Percentiles rank a stretch among this genome's conserved stretches.
Conservation (phyloP, 2,797 vertebrate species). For the Hydrophis major region DNA sequence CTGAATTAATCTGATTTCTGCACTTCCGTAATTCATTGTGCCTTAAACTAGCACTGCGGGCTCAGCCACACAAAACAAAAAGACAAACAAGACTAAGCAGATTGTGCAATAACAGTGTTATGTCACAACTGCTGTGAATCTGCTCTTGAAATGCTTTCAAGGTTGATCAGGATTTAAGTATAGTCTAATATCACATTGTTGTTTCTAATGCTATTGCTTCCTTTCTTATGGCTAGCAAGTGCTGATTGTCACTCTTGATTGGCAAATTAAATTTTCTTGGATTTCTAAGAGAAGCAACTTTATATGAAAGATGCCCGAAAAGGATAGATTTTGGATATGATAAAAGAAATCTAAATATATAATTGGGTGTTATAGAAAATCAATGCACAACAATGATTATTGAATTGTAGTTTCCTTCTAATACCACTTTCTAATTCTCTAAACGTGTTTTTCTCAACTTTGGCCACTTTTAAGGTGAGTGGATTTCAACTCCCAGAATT, state of each 20-base stretch:
- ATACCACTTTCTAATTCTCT: background rate
- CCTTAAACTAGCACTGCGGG: background rate
- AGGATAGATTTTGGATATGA: background rate
- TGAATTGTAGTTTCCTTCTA: background rate
- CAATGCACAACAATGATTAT: background rate
- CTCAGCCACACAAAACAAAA: background rate
- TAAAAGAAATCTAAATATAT: background rate
- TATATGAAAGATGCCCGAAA: background rate
- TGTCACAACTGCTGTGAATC: background rate
- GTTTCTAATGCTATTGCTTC: background rate
- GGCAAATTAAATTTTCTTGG: background rate
- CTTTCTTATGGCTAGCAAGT: too few species aligned
- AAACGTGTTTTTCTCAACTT: background rate
- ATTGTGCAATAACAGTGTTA: background rate
- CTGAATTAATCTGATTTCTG: background rate
- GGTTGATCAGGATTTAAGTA: background rate
- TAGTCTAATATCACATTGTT: background rate
- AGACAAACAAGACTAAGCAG: background rate
- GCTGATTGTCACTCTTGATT: background rate
- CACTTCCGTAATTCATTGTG: background rate
- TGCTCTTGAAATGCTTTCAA: background rate
- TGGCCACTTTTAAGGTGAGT: background rate
- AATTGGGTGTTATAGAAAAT: background rate
- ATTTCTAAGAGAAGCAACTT: background rate
- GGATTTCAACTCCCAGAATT: too few species aligned